phyloP scores from a whole-genome alignment of 2,797 vertebrate species.

The Ctenosaura bakeri region DNA sequence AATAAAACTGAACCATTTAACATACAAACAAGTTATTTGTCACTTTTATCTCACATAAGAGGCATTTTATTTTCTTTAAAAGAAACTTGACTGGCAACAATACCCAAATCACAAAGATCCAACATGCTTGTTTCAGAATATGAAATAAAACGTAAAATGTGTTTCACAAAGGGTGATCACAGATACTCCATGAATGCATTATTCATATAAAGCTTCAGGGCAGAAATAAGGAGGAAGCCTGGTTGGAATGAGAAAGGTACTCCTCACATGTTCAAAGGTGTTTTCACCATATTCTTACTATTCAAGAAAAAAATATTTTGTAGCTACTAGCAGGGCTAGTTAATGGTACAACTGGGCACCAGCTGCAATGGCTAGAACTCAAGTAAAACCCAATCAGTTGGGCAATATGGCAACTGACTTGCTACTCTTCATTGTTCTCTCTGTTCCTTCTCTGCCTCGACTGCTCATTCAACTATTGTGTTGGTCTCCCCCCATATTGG shows the following conservation, averaged over 20 bases:
- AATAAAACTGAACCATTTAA: slow-evolving; percentile 39
- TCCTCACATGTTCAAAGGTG: background rate
- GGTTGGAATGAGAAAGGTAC: background rate
- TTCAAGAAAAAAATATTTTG: background rate
- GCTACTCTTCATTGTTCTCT: too few species aligned
- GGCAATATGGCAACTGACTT: too few species aligned
- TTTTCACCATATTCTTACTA: background rate
- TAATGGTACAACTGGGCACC: too few species aligned
- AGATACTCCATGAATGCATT: background rate
- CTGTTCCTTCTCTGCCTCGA: too few species aligned
- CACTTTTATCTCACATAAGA: background rate
- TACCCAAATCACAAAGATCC: background rate
- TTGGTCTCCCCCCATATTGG: too few species aligned
- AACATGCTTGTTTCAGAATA: background rate
- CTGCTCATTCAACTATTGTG: too few species aligned
- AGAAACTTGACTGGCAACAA: background rate
- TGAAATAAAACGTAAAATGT: background rate
- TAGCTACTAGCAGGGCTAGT: too few species aligned
- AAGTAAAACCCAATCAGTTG: too few species aligned
- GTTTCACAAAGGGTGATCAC: background rate
- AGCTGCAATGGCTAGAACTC: too few species aligned
- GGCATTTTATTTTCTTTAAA: background rate
- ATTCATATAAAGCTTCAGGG: background rate
- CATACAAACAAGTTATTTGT: slow-evolving; percentile 46
- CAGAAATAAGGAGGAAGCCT: background rate